Conservation (phyloP, 1,140 invertebrate genomes). For the Medauroidea extradentata region DNA sequence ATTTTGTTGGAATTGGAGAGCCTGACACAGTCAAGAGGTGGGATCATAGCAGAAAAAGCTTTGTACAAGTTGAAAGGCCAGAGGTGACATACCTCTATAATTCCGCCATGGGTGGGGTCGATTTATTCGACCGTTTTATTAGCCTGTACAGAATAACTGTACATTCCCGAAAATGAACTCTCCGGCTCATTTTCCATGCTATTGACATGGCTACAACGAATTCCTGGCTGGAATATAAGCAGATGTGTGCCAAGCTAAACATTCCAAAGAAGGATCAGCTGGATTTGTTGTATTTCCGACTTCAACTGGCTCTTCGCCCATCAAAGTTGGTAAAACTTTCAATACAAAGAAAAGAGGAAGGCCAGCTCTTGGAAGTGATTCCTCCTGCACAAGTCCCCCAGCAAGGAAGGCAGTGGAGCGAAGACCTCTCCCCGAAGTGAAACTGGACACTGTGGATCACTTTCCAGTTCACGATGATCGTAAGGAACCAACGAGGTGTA, state of each 20-base stretch:
- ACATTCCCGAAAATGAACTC: slow-evolving; percentile 35
- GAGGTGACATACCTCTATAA: slow-evolving; percentile 36
- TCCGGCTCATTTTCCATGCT: slow-evolving; percentile 29
- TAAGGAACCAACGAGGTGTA: slow-evolving; percentile 13
- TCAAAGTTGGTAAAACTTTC: slow-evolving; percentile 2
- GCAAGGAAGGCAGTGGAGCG: background rate
- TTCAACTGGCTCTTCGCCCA: slow-evolving; percentile 11
- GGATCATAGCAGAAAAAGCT: slow-evolving; percentile 27
- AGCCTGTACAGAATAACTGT: slow-evolving; percentile 26
- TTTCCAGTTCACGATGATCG: slow-evolving; percentile 9
- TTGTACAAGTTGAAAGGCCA: slow-evolving; percentile 35
- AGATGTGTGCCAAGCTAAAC: slow-evolving; percentile 5
- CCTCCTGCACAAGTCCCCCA: background rate
- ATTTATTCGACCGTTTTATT: slow-evolving; percentile 33
- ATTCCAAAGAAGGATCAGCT: slow-evolving; percentile 5
- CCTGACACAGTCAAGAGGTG: slow-evolving; percentile 37
- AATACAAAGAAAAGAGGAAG: slow-evolving; percentile 5
- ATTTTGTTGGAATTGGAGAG: slow-evolving; percentile 40
- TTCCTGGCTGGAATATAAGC: slow-evolving; percentile 32
- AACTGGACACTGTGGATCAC: slow-evolving; percentile 6
- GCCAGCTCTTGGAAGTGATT: background rate
- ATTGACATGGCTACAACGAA: slow-evolving; percentile 27
- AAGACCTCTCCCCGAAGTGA: background rate
- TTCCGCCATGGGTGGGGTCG: slow-evolving; percentile 40
- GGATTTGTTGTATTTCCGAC: slow-evolving; percentile 14